Evolutionary conservation across 2,797 vertebrate species (phyloP).

Genomic region (Tokudaia tokunoshimensis): DNA sequence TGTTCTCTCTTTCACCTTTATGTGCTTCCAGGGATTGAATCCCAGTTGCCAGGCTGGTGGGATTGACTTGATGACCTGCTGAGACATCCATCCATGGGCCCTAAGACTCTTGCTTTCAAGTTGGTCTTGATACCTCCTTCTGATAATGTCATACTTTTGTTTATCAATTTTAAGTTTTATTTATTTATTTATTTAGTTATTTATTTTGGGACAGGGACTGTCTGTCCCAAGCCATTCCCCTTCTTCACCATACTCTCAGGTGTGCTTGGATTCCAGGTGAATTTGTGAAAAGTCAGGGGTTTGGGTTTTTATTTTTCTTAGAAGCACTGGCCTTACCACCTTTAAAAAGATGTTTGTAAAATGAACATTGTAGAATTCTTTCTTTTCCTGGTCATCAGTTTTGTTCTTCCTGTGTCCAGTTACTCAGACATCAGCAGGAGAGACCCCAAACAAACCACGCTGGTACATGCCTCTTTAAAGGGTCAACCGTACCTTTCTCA

Average conservation of each 20-base stretch:
- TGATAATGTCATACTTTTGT: neutral
- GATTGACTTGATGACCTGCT: neutral
- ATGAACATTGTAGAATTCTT: neutral
- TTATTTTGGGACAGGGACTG: neutral
- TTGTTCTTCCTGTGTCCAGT: neutral
- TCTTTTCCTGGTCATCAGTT: neutral
- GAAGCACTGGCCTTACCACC: neutral
- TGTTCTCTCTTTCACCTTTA: neutral
- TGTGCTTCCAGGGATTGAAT: neutral
- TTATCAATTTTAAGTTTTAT: neutral
- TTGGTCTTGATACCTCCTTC: neutral
- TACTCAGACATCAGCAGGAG: neutral
- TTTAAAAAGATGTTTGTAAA: conserved; percentile 11
- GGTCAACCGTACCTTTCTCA: neutral
- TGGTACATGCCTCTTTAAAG: neutral
- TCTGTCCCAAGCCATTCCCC: neutral
- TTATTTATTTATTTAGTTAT: no score
- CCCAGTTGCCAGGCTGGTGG: neutral
- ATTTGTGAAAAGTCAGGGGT: neutral
- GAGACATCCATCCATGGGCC: neutral
- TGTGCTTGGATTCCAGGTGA: neutral
- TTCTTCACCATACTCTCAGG: neutral
- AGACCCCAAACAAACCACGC: neutral
- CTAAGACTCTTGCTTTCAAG: neutral
- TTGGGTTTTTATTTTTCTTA: neutral